phyloP scores from a whole-genome alignment of 2,797 vertebrate genomes.

The Acanthis flammea region DNA sequence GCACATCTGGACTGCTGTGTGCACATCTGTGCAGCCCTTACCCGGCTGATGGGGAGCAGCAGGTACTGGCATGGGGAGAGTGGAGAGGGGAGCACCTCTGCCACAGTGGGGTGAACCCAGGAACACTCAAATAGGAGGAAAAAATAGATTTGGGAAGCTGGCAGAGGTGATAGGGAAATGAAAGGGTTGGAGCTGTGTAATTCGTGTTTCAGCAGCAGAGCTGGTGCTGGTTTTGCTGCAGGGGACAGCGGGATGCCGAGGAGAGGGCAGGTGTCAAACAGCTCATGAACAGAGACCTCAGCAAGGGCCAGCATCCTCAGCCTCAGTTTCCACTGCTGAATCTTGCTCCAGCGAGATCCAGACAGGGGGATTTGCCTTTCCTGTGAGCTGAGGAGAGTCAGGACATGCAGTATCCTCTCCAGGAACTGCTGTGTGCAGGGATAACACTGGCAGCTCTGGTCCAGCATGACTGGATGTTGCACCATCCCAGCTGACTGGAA shows the following conservation, averaged over 20 bases:
- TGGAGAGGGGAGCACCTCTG: not conserved
- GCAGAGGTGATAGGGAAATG: not conserved
- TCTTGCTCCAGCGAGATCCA: not conserved
- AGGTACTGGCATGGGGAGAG: not conserved
- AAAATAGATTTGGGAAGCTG: not conserved
- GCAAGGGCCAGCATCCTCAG: not conserved
- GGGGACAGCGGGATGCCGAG: accelerated
- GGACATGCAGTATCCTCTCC: not conserved
- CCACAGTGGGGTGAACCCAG: not conserved
- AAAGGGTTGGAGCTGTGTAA: not conserved
- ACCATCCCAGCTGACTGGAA: not conserved
- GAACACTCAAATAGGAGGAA: not conserved
- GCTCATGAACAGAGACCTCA: not conserved
- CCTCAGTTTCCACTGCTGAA: not conserved
- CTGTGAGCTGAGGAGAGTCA: not conserved
- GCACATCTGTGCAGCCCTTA: not conserved
- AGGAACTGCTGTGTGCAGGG: accelerated
- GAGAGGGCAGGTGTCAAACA: not conserved
- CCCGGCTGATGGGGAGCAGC: not conserved
- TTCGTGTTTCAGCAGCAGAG: not conserved
- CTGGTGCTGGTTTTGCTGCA: not conserved
- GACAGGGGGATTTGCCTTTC: not conserved
- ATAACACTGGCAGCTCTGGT: not conserved
- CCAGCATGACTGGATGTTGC: not conserved
- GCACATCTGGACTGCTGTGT: conserved; percentile 1